Percentiles rank a stretch among this genome's conserved stretches.
Evolutionary conservation across 2,888 invertebrate genomes (phyloP).

Genomic region (Folsomia manolachei): DNA sequence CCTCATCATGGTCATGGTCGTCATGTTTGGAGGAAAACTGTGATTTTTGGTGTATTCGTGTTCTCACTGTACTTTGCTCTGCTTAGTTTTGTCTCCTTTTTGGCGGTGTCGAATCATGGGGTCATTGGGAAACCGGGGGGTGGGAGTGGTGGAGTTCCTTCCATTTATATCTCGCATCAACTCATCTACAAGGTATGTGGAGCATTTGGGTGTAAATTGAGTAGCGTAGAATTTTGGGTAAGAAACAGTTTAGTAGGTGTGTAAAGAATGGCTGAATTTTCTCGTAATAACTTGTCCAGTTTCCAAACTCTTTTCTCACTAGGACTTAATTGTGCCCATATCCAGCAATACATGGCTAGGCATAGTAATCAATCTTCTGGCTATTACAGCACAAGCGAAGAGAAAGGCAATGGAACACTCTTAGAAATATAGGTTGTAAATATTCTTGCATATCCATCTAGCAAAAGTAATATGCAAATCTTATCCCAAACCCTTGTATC

Average conservation of each 20-base stretch:
- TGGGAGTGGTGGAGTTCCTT: background rate
- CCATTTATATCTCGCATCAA: background rate
- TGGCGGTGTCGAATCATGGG: conserved; percentile 47
- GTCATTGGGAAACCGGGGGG: conserved; percentile 27
- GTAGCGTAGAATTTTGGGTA: too few relatives aligned
- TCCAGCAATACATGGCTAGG: background rate
- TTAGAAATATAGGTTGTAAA: too few relatives aligned
- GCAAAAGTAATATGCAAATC: too few relatives aligned
- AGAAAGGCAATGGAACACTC: too few relatives aligned
- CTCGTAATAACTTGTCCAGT: too few relatives aligned
- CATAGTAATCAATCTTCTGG: too few relatives aligned
- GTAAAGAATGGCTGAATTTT: too few relatives aligned
- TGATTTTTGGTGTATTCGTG: conserved; percentile 47
- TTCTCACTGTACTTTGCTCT: conserved; percentile 49
- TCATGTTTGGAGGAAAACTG: conserved; percentile 46
- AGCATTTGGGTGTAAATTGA: too few relatives aligned
- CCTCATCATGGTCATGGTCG: conserved; percentile 18
- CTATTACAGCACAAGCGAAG: too few relatives aligned
- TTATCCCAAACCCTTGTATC: too few relatives aligned
- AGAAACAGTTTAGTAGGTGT: too few relatives aligned
- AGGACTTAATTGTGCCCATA: background rate
- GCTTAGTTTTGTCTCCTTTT: conserved; percentile 47
- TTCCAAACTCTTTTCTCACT: background rate
- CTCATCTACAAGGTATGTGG: background rate
- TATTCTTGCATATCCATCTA: too few relatives aligned